Base-by-base conservation (phyloP, 2,888 invertebrate species). In the Acanthosepion pharaonis region DNA sequence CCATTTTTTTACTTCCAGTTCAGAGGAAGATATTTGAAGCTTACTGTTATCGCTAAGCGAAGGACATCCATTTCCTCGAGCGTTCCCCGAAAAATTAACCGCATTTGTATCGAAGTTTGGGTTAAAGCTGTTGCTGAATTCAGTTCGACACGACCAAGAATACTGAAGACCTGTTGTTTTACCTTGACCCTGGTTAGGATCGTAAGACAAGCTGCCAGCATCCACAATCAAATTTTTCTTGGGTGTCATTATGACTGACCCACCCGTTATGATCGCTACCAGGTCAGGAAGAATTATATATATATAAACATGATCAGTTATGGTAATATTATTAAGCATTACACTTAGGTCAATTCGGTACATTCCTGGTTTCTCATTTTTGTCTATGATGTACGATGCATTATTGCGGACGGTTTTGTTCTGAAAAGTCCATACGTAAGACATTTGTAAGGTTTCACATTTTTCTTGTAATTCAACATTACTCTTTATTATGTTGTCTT, bases 141-240 rank as follows among this genome's bases (percentile, higher is more conserved):
- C 53, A 42, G 49, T 42, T 28, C 64, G 51, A 94, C 95, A 95
- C 5, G 92, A 59, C 95, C 95, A 95, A 48, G 33, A n/a, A 59
- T 91, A 95, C 5, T 15, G 25, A 18, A 95, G 91, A n/a, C 55
- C 93, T 8, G 92, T 93, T n/a, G 94, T 42, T 42, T 95, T 51
- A 15, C 95, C 95, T 55, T 94, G 78, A 25, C 94, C 94, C 33
- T 42, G 64, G n/a, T 59, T 91, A 25, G 95, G 95, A 49, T 95
- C 95, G 48, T 95, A 95, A 9, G 95, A 95, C 55, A 93, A 91
- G 6, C 33, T 42, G 9, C 64, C 91, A 25, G 94, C 95, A 55
- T 95, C 95, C 23, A 95, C 91, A 20, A 48, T 23, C 20, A 94
- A 25, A n/a, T 95, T 94, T 51, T 91, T 25, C 94, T 92, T 55